Evolutionary conservation across 2,797 vertebrate species (phyloP), one percentile per base, ranked within the genome.

Genomic region (Dipus sagitta): DNA sequence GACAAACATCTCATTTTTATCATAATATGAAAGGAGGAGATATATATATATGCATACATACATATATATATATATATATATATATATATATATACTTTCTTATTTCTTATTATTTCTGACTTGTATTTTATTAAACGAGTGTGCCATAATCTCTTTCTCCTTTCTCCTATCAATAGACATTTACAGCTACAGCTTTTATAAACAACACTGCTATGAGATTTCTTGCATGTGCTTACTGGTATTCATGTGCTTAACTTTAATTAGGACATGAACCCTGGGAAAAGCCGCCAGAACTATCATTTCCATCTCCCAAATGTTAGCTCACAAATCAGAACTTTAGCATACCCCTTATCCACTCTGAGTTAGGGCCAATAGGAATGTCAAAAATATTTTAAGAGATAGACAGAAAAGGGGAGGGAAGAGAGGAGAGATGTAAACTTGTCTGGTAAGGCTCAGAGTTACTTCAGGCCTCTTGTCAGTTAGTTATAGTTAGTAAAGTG

Each of bases 101-200:
- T 32, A 76, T 7, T 71, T 91, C 34, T 92, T 80, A 18, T 70
- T 5, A 30, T 80, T 91, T 28, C 30, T 88, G 34, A 62, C 64
- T 78, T 92, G 8, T 77, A 32, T 81, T 81, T 93, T 92, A 92
- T 91, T 94, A 6, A 92, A 54, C 74, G 6, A 81, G 3, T 67
- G 4, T 87, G 32, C 17, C 42, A 58, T 92, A 70, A 90, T 95
- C 75, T 52, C 76, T 78, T 72, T 90, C 78, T 85, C 60, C 76
- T 78, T 72, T 90, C 78, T 85, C 60, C 28, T 72, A 9, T 67
- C 26, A 76, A 34, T 85, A 6, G 20, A 90, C 28, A 20, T 82
- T 88, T 91, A 81, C 30, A 9, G 32, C 78, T 94, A 91, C 38
- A 85, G 20, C 38, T 82, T 91, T 88, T 90, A 91, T 62, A 91